phyloP scores from a whole-genome alignment of 2,888 invertebrate genomes.

The Ypsolopha scabrella region DNA sequence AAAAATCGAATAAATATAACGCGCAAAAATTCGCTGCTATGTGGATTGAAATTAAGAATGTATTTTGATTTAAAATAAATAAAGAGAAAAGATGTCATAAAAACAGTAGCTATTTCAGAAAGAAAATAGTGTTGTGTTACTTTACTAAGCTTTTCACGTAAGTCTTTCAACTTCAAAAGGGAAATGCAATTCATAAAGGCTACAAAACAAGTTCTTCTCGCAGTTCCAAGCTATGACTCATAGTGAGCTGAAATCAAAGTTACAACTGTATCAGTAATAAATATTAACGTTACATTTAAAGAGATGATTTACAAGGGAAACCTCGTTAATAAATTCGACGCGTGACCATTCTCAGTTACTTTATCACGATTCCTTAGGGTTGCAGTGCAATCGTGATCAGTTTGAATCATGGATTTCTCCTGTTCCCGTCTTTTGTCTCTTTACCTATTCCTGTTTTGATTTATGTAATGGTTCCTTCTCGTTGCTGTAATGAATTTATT shows the following conservation, averaged over 20 bases:
- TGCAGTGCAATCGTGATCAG: constrained; percentile 23
- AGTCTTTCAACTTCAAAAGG: too few species aligned
- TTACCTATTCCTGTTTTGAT: constrained; percentile 21
- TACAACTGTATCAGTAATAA: constrained; percentile 33
- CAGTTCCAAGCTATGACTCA: too few species aligned
- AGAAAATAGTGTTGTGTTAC: too few species aligned
- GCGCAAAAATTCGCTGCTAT: too few species aligned
- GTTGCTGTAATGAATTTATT: constrained; percentile 42
- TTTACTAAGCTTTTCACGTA: too few species aligned
- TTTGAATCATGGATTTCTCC: constrained; percentile 19
- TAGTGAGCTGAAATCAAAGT: constrained; percentile 9
- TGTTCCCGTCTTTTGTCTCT: constrained; percentile 26
- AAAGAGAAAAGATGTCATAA: too few species aligned
- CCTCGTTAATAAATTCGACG: constrained; percentile 48
- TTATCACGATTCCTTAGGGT: constrained; percentile 28
- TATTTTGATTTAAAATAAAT: too few species aligned
- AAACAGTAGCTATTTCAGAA: too few species aligned
- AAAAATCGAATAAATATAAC: too few species aligned
- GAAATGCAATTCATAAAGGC: too few species aligned
- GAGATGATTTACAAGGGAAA: constrained; percentile 32
- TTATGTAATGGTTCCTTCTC: constrained; percentile 27
- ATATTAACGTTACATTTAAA: constrained; percentile 22
- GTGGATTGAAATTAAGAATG: too few species aligned
- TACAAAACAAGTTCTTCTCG: too few species aligned
- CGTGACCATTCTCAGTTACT: constrained; percentile 44